Evolutionary conservation across 1,140 invertebrate genomes (phyloP).

Genomic region (Yoshiicerus persimilis): DNA sequence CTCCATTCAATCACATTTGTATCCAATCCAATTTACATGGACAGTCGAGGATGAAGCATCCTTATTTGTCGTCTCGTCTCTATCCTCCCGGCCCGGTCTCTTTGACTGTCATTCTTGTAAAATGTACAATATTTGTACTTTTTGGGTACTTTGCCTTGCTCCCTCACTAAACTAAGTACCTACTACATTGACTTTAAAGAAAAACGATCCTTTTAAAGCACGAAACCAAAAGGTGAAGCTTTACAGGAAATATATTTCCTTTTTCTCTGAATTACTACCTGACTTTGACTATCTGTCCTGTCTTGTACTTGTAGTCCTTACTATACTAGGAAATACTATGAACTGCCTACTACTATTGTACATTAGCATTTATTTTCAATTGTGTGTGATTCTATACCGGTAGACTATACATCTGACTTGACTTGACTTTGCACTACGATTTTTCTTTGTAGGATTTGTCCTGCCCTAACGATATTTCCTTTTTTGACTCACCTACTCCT

Average conservation of each 20-base stretch:
- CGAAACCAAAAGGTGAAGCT: neutral
- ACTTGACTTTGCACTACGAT: neutral
- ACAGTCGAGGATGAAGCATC: slow-evolving; percentile 11
- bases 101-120: neutral
- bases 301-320: no score
- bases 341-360: no score
- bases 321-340: no score
- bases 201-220: slow-evolving; percentile 3
- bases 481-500: neutral
- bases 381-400: neutral
- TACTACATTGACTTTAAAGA: neutral
- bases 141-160: neutral
- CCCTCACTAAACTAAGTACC: neutral
- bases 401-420: neutral
- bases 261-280: neutral
- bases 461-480: neutral
- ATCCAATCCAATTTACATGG: slow-evolving; percentile 22
- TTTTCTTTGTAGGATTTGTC: neutral
- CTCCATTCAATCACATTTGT: slow-evolving; percentile 16
- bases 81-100: neutral
- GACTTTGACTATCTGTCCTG: no score
- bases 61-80: neutral
- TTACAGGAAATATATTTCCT: neutral
- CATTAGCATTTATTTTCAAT: neutral
- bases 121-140: neutral